Conservation (phyloP, 2,113 vertebrate species). For the Coracopsis vasa region DNA sequence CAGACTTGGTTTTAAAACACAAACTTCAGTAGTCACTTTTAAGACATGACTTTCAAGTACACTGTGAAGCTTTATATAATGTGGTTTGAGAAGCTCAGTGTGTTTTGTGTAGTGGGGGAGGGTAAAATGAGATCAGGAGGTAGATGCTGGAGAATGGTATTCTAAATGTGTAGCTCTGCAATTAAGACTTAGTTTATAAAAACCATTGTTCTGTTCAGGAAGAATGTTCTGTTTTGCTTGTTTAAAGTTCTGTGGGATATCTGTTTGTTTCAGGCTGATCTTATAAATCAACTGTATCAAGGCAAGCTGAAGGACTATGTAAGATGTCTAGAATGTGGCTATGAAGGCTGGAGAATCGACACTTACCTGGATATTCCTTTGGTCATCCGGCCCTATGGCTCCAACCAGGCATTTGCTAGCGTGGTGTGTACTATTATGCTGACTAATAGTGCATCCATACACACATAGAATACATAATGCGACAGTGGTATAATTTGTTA, state of each 20-base stretch:
- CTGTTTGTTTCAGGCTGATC: slow-evolving; percentile 86
- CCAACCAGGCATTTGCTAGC: slow-evolving; percentile 94
- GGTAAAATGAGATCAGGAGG: not conserved
- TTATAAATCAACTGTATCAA: slow-evolving; percentile 98
- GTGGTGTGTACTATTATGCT: slow-evolving; percentile 89
- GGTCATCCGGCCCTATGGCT: slow-evolving; percentile 96
- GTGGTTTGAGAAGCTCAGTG: fast-evolving
- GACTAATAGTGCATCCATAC: slow-evolving; percentile 75
- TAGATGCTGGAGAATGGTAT: not conserved
- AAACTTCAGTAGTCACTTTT: not conserved
- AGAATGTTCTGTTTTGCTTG: fast-evolving
- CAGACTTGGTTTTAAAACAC: not conserved
- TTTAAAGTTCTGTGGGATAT: not conserved
- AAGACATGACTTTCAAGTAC: not conserved
- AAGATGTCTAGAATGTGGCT: slow-evolving; percentile 95
- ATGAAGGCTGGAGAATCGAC: slow-evolving; percentile 98
- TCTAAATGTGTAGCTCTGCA: not conserved
- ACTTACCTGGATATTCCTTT: slow-evolving; percentile 98
- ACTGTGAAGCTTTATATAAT: not conserved
- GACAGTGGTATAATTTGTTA: slow-evolving; percentile 71
- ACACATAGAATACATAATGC: slow-evolving; percentile 75
- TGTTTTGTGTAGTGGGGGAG: not conserved
- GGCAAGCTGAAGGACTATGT: slow-evolving; percentile 99
- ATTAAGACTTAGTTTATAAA: not conserved
- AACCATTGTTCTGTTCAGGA: not conserved